Base-by-base conservation (phyloP, 2,888 invertebrate genomes). In the Netelia melanura region DNA sequence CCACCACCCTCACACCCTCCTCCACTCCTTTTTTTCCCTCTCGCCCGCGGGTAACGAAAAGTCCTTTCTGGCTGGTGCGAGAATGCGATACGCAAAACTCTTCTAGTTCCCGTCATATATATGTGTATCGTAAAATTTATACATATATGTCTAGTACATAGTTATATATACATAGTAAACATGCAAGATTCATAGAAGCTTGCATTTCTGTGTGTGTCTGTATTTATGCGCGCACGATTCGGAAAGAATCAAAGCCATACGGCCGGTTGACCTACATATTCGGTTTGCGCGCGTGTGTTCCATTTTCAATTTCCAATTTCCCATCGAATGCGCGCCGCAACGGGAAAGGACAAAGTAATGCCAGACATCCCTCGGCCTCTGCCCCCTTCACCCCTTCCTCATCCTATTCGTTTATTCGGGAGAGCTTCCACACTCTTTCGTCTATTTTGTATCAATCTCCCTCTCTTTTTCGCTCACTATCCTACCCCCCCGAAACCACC, bases 271-370 rank as follows among this genome's bases (percentile, higher is more conserved):
- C 86, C 84, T 86, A 86, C 77, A 82, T 86, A 21, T 84, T 81
- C 64, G 74, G 67, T 52, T 81, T 52, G 77, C 81, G 80, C 75
- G 72, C 71, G 62, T 43, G 80, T 83, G 80, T 80, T 87, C 84
- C 81, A 86, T 88, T 88, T 87, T 86, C 87, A 87, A 88, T 88
- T 88, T 88, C 81, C 88, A 83, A 87, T 87, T 87, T 86, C 83
- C 86, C 77, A 86, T 83, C 85, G 83, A 83, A 82, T 79, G 74
- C 65, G 58, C 76, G 58, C 76, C 76, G 68, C 81, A 76, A 80
- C 67, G 80, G 72, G 68, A 82, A 84, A 80, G 84, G 84, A 87
- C 83, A 86, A 87, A 86, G 85, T 87, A 86, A 86, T 85, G 79
- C 82, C 68, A 48, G 67, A 70, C 56, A 65, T 43, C 77, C 56